Percentiles rank a stretch among this genome's conserved stretches.
Conservation (phyloP, 2,113 vertebrate genomes). For the Perognathus longimembris region DNA sequence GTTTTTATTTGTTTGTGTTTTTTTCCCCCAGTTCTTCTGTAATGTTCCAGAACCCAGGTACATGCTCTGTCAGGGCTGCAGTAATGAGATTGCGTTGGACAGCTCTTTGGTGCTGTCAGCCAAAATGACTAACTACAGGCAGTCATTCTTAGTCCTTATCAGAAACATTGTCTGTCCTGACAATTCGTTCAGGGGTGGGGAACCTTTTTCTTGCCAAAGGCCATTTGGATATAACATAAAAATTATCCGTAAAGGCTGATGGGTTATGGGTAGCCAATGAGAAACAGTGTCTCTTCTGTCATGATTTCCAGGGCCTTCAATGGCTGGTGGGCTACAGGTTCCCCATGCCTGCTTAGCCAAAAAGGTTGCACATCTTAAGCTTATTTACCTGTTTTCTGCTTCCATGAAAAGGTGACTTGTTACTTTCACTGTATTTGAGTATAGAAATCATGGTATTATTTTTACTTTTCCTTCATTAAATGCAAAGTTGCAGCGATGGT, state of each 20-base stretch:
- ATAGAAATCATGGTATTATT: background rate
- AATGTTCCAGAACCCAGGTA: background rate
- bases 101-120: background rate
- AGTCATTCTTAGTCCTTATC: background rate
- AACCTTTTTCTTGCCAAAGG: no score
- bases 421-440: background rate
- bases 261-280: no score
- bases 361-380: background rate
- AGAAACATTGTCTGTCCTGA: background rate
- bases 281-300: background rate
- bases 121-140: background rate
- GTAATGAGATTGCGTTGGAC: background rate
- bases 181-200: background rate
- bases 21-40: background rate
- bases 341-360: no score
- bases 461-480: constrained; percentile 40
- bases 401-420: background rate
- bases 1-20: no score
- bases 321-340: no score
- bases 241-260: no score
- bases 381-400: background rate
- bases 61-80: background rate
- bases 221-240: no score
- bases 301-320: no score
- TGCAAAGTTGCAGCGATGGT: background rate